phyloP scores from a whole-genome alignment of 64 coral and sea anemone genomes.

The Hydrozoanthus tunicans region DNA sequence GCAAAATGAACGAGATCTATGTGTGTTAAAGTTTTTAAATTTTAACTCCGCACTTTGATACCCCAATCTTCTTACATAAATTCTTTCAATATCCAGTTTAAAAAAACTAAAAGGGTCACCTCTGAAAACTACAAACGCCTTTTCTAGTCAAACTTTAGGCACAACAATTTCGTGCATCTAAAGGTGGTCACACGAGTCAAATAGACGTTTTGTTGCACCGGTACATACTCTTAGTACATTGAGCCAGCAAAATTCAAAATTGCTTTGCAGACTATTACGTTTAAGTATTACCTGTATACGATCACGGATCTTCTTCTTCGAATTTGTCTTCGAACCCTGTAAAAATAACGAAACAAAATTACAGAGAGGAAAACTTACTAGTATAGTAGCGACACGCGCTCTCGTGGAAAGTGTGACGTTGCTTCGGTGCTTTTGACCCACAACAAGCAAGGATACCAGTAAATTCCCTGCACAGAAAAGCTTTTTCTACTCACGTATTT shows the following conservation, averaged over 20 bases:
- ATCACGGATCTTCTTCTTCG: conserved; percentile 81
- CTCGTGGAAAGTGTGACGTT: conserved; percentile 52
- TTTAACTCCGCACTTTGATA: no score
- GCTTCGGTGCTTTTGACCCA: not conserved
- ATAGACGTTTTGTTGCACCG: not conserved
- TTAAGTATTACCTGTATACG: conserved; percentile 71
- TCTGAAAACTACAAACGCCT: not conserved
- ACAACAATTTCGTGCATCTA: not conserved
- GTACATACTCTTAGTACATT: not conserved
- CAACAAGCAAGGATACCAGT: conserved; percentile 15
- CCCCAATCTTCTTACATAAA: not conserved
- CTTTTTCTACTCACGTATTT: conserved; percentile 92
- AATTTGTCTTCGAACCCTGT: conserved; percentile 80
- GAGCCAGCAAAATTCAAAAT: not conserved
- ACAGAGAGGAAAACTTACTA: not conserved
- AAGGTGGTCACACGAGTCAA: not conserved
- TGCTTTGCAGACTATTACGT: not conserved
- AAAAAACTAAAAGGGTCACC: not conserved
- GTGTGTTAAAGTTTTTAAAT: not conserved
- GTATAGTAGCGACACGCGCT: conserved; percentile 25
- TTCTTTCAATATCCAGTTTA: not conserved
- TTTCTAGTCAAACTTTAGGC: not conserved
- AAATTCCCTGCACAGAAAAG: not conserved
- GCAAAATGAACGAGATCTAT: not conserved
- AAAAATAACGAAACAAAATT: conserved; percentile 27